Base-by-base conservation (phyloP, 2,113 vertebrate species). In the Atractosteus spatula region DNA sequence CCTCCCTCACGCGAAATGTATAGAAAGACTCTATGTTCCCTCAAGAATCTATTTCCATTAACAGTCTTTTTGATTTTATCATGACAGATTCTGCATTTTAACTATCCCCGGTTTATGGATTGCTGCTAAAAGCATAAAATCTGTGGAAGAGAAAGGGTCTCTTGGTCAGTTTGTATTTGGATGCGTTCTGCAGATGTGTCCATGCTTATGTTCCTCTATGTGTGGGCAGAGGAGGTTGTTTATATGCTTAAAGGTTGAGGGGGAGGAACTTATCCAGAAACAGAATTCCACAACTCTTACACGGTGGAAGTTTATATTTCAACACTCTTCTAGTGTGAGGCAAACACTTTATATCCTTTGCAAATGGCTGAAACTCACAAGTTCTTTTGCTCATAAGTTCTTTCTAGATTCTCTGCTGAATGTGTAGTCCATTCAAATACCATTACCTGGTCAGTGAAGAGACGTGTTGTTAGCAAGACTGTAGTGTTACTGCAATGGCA, bases 161-260 rank as follows among this genome's bases (percentile, higher is more conserved):
- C 55, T 68, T 71, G 74, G 63, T 61, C 55, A 68, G 75, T 43
- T 59, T 71, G 71, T 41, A 45, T 56, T 71, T 67, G 43, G 74
- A 74, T 74, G 68, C 51, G 43, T 77, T 77, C 42, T 64, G 72
- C 77, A 78, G 74, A 77, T 72, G 74, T 78, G 62, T 55, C 51
- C 70, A 59, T 62, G 68, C 71, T 62, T 75, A 73, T 68, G 78
- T 72, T 76, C 69, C 66, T 68, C 56, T 62, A n/a, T 74, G 75
- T 67, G 74, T 69, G 43, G 43, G 75, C 73, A 69, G 55, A 51
- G 65, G 55, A 70, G 72, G 29, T 65, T 63, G 63, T 72, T 77
- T 73, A 66, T 64, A 74, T 17, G 72, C 69, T 43, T 71, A 47
- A 54, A 55, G 71, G 71, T 56, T 64, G 55, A 78, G 72, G 69